Conservation (phyloP, 2,797 vertebrate species). For the Micrastur ruficollis region DNA sequence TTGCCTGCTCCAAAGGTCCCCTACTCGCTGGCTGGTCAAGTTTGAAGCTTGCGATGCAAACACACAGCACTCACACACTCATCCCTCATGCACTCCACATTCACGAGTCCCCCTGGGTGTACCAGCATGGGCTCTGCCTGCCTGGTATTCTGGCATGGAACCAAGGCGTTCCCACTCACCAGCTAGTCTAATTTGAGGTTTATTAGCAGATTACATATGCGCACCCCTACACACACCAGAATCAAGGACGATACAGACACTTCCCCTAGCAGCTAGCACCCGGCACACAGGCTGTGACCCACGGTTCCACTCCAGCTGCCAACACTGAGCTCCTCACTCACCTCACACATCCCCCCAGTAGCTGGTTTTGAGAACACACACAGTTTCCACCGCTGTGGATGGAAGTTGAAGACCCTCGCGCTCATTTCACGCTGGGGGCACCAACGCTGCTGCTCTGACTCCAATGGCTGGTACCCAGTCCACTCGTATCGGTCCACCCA, state of each 20-base stretch:
- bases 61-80: not conserved
- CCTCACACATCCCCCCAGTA: not conserved
- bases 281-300: not conserved
- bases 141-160: not conserved
- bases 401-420: not conserved
- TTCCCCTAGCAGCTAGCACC: not conserved
- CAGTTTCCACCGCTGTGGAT: fast-evolving
- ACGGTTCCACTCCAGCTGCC: fast-evolving
- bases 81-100: not conserved
- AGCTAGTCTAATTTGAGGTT: not conserved
- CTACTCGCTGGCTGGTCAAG: not conserved
- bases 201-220: not conserved
- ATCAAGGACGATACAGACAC: not conserved
- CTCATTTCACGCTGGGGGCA: not conserved
- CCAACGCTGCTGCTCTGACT: not conserved
- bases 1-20: not conserved
- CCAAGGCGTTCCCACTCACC: not conserved
- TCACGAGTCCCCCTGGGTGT: not conserved
- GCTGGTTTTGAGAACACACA: not conserved
- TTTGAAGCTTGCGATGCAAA: not conserved
- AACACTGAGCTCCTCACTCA: not conserved
- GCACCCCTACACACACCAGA: fast-evolving
- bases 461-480: not conserved
- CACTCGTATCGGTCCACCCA: not conserved
- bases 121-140: not conserved